phyloP scores from a whole-genome alignment of 1,140 invertebrate species.

The Oncopodura yosiiana region DNA sequence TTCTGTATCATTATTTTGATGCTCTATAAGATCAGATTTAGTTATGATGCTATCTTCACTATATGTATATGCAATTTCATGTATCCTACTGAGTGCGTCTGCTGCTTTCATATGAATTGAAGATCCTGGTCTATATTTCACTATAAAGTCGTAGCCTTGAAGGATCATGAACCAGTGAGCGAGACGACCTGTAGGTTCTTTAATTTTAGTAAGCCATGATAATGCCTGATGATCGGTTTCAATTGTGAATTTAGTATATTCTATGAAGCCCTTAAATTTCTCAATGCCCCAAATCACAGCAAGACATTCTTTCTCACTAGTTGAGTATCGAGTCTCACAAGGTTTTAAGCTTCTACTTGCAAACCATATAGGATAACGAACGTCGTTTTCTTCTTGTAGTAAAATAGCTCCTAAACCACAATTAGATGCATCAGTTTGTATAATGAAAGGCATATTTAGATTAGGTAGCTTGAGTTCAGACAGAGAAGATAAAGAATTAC shows the following conservation, averaged over 20 bases:
- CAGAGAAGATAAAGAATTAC: conserved; percentile 28
- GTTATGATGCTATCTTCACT: neutral
- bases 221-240: conserved; percentile 10
- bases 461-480: conserved; percentile 1
- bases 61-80: neutral
- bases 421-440: conserved; percentile 12
- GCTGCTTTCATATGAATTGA: too few species aligned
- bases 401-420: neutral
- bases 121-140: too few species aligned
- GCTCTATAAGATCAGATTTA: neutral
- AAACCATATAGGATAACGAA: conserved; percentile 6
- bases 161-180: conserved; percentile 5
- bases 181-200: conserved; percentile 2
- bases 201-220: neutral
- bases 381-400: conserved; percentile 3
- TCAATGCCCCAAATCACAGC: conserved; percentile 12
- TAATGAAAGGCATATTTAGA: conserved; percentile 5
- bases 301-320: conserved; percentile 5
- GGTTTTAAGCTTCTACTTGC: neutral
- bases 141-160: neutral
- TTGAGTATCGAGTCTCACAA: conserved; percentile 3
- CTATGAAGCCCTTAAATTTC: conserved; percentile 14
- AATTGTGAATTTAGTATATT: neutral
- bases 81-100: neutral
- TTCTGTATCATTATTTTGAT: neutral